Evolutionary conservation across 1,140 invertebrate genomes (phyloP).

Genomic region (Anastrepha obliqua): DNA sequence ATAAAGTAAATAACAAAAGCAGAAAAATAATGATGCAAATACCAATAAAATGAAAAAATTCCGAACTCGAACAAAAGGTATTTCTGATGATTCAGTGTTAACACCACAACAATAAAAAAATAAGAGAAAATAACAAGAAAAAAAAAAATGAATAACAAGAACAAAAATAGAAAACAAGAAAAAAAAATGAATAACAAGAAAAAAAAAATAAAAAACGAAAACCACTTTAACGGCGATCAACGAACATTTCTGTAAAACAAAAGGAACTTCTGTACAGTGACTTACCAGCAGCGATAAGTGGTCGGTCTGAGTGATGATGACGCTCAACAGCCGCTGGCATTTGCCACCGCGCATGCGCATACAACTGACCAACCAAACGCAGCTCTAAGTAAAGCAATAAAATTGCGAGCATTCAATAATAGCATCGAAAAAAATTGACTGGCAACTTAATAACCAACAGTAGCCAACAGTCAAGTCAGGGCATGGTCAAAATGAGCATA

Average conservation of each 20-base stretch:
- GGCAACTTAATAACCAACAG: not conserved
- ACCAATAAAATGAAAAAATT: not conserved
- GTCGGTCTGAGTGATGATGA: not conserved
- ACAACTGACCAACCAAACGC: not conserved
- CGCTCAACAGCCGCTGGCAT: constrained; percentile 5
- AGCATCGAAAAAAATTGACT: constrained; percentile 18
- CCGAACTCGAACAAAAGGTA: not conserved
- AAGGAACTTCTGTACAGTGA: not conserved
- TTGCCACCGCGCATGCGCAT: constrained; percentile 42
- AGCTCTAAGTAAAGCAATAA: not conserved
- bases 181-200: not conserved
- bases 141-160: not conserved
- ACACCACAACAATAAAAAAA: not conserved
- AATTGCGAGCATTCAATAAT: constrained; percentile 38
- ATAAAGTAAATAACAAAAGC: constrained; percentile 25
- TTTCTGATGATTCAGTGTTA: constrained; percentile 27
- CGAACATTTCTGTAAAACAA: not conserved
- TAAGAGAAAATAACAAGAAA: not conserved
- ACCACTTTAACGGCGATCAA: not conserved
- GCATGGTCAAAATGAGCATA: not conserved
- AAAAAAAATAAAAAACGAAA: not conserved
- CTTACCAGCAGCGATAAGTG: not conserved
- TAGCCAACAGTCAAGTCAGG: not conserved
- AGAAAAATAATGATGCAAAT: constrained; percentile 14
- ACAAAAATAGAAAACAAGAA: not conserved